These are phyloP conservation scores for Zaprionus capensis DNA, from an alignment of 1,140 invertebrate species.

Conservation along the genomic window DNA sequence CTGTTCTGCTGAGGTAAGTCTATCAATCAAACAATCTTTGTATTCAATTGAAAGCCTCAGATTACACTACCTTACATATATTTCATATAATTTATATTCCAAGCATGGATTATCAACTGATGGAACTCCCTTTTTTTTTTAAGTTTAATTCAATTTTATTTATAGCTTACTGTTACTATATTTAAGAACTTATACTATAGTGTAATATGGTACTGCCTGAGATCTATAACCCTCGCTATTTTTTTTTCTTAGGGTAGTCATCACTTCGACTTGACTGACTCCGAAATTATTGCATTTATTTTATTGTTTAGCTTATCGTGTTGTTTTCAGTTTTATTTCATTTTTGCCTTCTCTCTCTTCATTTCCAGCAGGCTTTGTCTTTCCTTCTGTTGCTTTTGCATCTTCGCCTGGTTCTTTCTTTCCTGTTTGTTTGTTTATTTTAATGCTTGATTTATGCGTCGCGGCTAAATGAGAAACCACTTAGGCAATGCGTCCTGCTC, in stretches of 20 bases:
- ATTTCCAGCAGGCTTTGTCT: background rate
- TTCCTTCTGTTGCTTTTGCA: slow-evolving; percentile 16
- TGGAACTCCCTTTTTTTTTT: too few relatives aligned
- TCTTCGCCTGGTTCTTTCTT: slow-evolving; percentile 2
- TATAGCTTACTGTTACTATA: too few relatives aligned
- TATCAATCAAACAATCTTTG: too few relatives aligned
- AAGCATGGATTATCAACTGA: too few relatives aligned
- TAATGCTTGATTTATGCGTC: slow-evolving; percentile 71
- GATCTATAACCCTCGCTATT: too few relatives aligned
- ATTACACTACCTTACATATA: too few relatives aligned
- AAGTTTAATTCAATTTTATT: too few relatives aligned
- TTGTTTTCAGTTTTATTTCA: slow-evolving; percentile 8
- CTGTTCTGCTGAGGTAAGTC: too few relatives aligned
- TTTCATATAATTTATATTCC: too few relatives aligned
- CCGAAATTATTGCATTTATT: slow-evolving; percentile 11
- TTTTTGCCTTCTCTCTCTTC: background rate
- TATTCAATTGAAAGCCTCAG: too few relatives aligned
- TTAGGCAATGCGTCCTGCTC: slow-evolving; percentile 49
- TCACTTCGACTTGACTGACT: slow-evolving; percentile 1
- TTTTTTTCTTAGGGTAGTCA: background rate
- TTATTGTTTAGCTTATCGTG: slow-evolving; percentile 11
- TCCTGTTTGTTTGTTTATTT: slow-evolving; percentile 50
- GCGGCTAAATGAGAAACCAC: slow-evolving; percentile 72
- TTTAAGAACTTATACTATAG: too few relatives aligned
- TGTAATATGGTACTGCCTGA: too few relatives aligned